Conservation (phyloP, 2,113 vertebrate species). For the Brachyistius frenatus region DNA sequence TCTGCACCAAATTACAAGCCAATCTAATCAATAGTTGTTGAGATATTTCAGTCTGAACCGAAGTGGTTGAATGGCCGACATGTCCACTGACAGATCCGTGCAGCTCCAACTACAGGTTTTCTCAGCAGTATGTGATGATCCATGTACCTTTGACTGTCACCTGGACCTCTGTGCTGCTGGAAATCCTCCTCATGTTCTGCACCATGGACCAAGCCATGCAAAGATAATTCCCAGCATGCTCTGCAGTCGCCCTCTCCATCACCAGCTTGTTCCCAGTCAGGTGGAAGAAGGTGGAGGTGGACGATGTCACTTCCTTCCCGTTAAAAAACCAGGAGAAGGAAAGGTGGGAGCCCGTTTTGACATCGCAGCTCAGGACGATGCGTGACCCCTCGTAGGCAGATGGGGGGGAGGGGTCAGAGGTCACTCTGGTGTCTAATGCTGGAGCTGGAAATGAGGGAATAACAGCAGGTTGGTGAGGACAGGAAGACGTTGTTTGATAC, state of each 20-base stretch:
- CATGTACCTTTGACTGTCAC: conserved; percentile 81
- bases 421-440: conserved; percentile 64
- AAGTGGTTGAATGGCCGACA: no score
- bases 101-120: no score
- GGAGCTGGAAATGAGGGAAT: conserved; percentile 65
- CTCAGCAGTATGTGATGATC: no score
- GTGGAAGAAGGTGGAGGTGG: conserved; percentile 11
- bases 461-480: not conserved
- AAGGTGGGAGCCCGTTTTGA: conserved; percentile 74
- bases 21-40: no score
- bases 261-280: conserved; percentile 64
- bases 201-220: conserved; percentile 68
- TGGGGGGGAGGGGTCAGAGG: conserved; percentile 70
- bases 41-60: no score
- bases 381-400: conserved; percentile 69
- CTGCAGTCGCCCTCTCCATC: conserved; percentile 52
- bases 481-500: not conserved
- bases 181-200: conserved; percentile 38
- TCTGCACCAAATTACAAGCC: no score
- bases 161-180: conserved; percentile 71
- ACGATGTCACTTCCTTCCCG: conserved; percentile 49
- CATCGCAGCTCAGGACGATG: conserved; percentile 74
- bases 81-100: no score
- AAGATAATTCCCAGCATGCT: conserved; percentile 66
- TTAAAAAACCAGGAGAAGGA: conserved; percentile 82